Evolutionary conservation across 1,140 invertebrate species (phyloP).

Genomic region (Augochlora pura): DNA sequence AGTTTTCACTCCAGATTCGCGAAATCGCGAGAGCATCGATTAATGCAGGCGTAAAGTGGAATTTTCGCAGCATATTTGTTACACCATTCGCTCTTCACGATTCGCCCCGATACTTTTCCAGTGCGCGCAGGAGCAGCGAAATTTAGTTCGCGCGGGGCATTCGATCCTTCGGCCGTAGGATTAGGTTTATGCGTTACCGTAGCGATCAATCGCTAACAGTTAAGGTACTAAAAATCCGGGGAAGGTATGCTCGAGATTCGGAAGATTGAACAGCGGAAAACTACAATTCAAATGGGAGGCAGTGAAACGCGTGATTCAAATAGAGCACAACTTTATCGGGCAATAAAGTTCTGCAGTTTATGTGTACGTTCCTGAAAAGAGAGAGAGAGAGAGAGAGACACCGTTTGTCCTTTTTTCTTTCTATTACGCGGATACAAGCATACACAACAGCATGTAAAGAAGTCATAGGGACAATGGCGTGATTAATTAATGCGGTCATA

Average conservation of each 20-base stretch:
- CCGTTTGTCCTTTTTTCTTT: background rate
- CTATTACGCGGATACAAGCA: slow-evolving; percentile 8
- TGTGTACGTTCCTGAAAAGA: background rate
- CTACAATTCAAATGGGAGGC: background rate
- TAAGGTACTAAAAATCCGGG: background rate
- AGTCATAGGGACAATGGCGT: slow-evolving; percentile 1
- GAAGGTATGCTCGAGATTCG: background rate
- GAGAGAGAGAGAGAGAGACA: too few relatives aligned
- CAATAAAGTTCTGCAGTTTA: slow-evolving; percentile 27
- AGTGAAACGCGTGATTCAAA: slow-evolving; percentile 14
- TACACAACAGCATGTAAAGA: slow-evolving; percentile 19
- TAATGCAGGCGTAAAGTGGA: too few relatives aligned
- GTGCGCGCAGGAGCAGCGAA: too few relatives aligned
- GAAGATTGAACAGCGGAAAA: background rate
- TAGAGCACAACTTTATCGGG: slow-evolving; percentile 8
- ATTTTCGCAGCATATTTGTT: too few relatives aligned
- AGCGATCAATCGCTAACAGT: background rate
- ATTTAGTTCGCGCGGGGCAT: too few relatives aligned
- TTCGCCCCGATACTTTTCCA: too few relatives aligned
- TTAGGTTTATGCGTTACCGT: too few relatives aligned
- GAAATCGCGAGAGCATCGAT: too few relatives aligned
- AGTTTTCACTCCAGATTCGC: too few relatives aligned
- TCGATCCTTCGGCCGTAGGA: too few relatives aligned
- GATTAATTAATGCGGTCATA: too few relatives aligned
- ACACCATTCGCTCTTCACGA: too few relatives aligned